Conservation (phyloP, 1,140 invertebrate species). For the Drosophila mayri region DNA sequence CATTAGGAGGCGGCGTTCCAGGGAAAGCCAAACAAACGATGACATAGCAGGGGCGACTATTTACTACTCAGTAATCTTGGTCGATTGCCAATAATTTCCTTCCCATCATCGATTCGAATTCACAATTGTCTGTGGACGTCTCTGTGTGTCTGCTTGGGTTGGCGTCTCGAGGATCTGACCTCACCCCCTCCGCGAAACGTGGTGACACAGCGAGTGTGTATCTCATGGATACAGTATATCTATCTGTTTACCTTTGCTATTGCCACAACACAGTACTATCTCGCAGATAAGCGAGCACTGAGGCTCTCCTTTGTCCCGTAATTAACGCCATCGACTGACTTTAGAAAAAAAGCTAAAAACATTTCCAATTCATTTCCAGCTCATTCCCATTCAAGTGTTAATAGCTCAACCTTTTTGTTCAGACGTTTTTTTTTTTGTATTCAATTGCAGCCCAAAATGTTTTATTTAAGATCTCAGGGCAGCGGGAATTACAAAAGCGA, state of each 20-base stretch:
- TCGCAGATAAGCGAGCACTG: conserved; percentile 33
- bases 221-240: conserved; percentile 1
- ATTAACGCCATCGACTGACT: conserved; percentile 32
- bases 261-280: conserved; percentile 12
- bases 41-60: conserved; percentile 23
- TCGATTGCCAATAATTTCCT: conserved; percentile 67
- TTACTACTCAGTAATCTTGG: conserved; percentile 48
- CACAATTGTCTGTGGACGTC: conserved; percentile 39
- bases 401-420: conserved; percentile 1
- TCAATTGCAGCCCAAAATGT: conserved; percentile 14
- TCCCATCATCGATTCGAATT: conserved; percentile 71
- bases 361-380: conserved; percentile 2
- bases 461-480: conserved; percentile 14
- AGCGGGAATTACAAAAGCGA: background rate
- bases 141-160: conserved; percentile 10
- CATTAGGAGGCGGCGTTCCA: conserved; percentile 22
- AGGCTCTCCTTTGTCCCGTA: conserved; percentile 7
- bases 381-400: conserved; percentile 17
- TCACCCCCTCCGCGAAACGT: background rate
- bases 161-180: conserved; percentile 27
- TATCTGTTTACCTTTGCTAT: conserved; percentile 45
- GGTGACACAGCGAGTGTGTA: conserved; percentile 27
- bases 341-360: background rate
- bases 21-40: conserved; percentile 34
- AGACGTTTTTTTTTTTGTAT: background rate